Conservation (phyloP, 1,140 invertebrate genomes). For the Coptotermes formosanus region DNA sequence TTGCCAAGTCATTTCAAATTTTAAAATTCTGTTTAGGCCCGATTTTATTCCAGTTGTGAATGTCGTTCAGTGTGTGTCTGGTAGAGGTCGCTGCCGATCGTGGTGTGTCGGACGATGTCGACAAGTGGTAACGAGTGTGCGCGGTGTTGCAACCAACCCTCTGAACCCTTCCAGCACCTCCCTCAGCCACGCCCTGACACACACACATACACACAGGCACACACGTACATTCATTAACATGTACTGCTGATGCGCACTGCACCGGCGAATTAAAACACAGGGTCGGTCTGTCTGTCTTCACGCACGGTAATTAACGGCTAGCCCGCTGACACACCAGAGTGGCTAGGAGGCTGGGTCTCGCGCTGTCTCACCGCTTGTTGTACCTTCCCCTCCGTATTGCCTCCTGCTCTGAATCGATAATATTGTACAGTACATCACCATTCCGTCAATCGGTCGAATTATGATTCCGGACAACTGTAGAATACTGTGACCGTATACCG, state of each 20-base stretch:
- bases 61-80: neutral
- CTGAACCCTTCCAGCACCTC: conserved; percentile 12
- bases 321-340: neutral
- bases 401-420: too few species aligned
- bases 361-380: neutral
- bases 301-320: neutral
- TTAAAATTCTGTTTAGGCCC: too few species aligned
- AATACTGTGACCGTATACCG: too few species aligned
- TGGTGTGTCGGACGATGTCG: neutral
- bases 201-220: neutral
- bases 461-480: too few species aligned
- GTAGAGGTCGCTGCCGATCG: neutral
- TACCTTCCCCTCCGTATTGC: neutral
- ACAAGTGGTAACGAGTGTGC: neutral
- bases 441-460: too few species aligned
- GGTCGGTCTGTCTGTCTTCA: neutral
- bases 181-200: neutral
- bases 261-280: neutral
- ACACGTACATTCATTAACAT: neutral
- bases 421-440: too few species aligned
- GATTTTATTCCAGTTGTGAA: too few species aligned
- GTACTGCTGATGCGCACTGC: neutral
- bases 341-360: neutral
- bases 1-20: too few species aligned
- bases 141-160: neutral